Base-by-base conservation (phyloP, 2,888 invertebrate species). In the Imbricaverruca yamaguchii region DNA sequence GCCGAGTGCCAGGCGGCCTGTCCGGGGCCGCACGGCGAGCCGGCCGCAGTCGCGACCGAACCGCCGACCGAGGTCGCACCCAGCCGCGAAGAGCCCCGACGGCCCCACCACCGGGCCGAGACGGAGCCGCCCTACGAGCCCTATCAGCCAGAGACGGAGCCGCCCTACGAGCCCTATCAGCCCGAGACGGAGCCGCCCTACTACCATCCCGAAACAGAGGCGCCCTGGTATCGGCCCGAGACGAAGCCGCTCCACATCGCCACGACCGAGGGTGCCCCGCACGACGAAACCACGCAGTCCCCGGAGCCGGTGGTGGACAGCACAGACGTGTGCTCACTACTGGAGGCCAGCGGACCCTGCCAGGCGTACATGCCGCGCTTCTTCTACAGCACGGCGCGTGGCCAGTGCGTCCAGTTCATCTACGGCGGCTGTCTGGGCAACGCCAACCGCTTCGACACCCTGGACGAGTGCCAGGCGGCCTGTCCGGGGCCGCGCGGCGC, bases 391-490 rank as follows among this genome's bases (percentile, higher is more conserved):
- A 81, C 84, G 0, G 83, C 83, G 79, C 83, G 84, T 13, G 84
- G 85, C 15, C 80, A 82, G 18, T 86, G 86, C 82, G 84, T 85
- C 82, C 56, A 74, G 21, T 86, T 86, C 82, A 83, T 84, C 56
- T 86, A 85, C 79, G 86, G 86, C 1, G 86, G 86, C 10, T 86
- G 86, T 81, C 81, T 82, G 23, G 85, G 85, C 25, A 86, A 85
- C 67, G 83, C 80, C 10, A 86, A 86, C 82, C 84, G 85, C 65
- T 86, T 86, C 82, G 82, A 81, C 13, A 83, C 84, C 6, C 63
- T 84, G 57, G 81, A 82, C 55, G 84, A 84, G 77, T 85, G 85
- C 82, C 80, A 82, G 81, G 78, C 77, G 25, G 81, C 83, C 25
- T 85, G 85, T 82, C 9, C 11, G 15, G 25, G 23, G 13, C 23